phyloP scores from a whole-genome alignment of 2,113 vertebrate genomes.

The Falcunculus frontatus region DNA sequence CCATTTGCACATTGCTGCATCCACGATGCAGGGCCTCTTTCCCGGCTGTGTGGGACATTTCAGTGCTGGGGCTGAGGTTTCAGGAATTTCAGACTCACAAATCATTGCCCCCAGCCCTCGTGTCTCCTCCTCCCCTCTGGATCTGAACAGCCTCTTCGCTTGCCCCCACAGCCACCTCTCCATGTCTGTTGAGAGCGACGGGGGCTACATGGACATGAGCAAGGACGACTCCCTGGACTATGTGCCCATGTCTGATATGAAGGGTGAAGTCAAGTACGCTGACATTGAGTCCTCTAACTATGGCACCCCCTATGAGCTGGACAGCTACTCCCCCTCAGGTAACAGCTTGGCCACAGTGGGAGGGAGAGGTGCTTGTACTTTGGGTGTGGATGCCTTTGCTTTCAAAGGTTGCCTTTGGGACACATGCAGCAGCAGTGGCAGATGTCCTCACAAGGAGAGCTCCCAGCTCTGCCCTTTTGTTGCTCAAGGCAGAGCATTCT shows the following conservation, averaged over 20 bases:
- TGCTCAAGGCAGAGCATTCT: neutral
- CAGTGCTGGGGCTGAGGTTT: neutral
- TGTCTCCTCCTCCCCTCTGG: neutral
- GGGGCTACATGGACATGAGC: conserved; percentile 99
- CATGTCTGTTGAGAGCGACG: conserved; percentile 87
- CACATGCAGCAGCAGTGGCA: neutral
- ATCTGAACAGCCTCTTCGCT: neutral
- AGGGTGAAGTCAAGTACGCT: conserved; percentile 87
- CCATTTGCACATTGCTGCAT: neutral
- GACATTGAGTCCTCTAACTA: conserved; percentile 91
- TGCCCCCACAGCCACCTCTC: conserved; percentile 77
- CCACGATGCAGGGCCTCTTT: neutral
- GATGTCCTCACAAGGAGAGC: neutral
- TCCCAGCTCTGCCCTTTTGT: neutral
- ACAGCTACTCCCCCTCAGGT: conserved; percentile 82
- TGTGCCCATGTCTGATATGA: conserved; percentile 91
- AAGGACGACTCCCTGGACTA: conserved; percentile 90
- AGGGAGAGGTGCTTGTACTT: neutral
- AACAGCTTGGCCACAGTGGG: fast-evolving
- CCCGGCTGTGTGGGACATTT: neutral
- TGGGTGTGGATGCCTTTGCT: neutral
- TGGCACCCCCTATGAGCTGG: conserved; percentile 86
- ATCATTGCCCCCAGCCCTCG: neutral
- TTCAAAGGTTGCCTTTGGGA: neutral
- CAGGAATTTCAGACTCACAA: neutral